Conservation (phyloP, 2,797 vertebrate species). For the Sandelia bainsii region DNA sequence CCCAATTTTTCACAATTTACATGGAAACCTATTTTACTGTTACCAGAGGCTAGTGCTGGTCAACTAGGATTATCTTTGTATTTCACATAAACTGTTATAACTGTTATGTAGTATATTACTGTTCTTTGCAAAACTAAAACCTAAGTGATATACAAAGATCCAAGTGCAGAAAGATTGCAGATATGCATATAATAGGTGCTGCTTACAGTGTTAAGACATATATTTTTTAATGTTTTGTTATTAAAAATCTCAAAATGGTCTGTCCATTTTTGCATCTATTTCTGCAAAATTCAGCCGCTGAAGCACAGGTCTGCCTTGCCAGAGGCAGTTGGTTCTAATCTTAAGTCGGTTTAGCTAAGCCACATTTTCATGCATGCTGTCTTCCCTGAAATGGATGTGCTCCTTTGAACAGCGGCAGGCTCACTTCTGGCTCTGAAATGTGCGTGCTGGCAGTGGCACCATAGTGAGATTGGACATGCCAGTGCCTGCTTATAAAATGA, state of each 20-base stretch:
- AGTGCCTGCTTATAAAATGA: conserved; percentile 35
- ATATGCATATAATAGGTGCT: neutral
- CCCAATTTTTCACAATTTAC: neutral
- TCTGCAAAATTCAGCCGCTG: conserved; percentile 37
- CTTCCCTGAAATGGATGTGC: conserved; percentile 52
- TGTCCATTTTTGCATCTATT: conserved; percentile 27
- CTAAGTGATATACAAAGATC: neutral
- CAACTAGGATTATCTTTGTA: neutral
- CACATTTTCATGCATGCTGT: conserved; percentile 59
- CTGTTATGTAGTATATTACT: neutral
- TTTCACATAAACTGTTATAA: too few species aligned
- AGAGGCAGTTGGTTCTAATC: conserved; percentile 60
- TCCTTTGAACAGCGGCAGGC: conserved; percentile 62
- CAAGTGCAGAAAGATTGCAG: neutral
- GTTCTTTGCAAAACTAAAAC: neutral
- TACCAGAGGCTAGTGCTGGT: neutral
- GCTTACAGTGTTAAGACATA: neutral
- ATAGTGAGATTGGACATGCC: conserved; percentile 9
- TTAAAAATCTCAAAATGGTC: neutral
- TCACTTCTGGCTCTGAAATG: conserved; percentile 49
- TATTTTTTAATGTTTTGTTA: neutral
- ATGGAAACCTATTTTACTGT: neutral
- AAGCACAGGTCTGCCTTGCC: conserved; percentile 53
- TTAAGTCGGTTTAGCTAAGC: conserved; percentile 54
- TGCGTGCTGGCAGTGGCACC: conserved; percentile 26